Conservation (phyloP, 2,113 vertebrate genomes). For the Oxyura jamaicensis region DNA sequence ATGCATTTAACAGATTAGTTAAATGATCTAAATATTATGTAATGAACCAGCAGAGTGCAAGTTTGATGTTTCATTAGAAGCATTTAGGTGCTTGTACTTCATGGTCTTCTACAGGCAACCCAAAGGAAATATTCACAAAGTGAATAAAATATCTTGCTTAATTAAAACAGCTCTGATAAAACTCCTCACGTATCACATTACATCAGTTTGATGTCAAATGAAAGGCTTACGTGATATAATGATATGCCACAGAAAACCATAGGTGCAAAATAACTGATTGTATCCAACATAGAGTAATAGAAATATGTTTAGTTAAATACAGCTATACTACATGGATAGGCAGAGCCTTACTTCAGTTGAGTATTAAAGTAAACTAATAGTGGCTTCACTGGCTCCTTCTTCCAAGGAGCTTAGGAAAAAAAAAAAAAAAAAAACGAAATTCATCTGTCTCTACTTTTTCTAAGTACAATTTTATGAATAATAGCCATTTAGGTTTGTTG, state of each 20-base stretch:
- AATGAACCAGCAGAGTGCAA: slow-evolving; percentile 18
- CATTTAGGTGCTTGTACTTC: background rate
- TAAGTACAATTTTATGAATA: slow-evolving; percentile 9
- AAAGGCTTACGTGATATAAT: background rate
- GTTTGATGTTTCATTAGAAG: background rate
- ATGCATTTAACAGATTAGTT: slow-evolving; percentile 10
- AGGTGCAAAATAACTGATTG: slow-evolving; percentile 8
- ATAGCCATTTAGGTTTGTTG: background rate
- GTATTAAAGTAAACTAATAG: slow-evolving; percentile 23
- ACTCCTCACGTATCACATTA: background rate
- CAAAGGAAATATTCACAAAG: background rate
- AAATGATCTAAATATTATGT: slow-evolving; percentile 29
- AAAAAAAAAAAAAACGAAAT: background rate
- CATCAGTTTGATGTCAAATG: slow-evolving; percentile 21
- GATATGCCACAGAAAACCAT: background rate
- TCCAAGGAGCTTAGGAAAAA: slow-evolving; percentile 30
- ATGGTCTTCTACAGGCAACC: background rate
- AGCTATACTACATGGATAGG: background rate
- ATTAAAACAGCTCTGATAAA: slow-evolving; percentile 3
- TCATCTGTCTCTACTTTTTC: slow-evolving; percentile 14
- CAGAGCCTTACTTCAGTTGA: slow-evolving; percentile 21
- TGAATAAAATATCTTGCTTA: background rate
- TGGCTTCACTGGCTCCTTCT: slow-evolving; percentile 42
- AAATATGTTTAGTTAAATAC: background rate
- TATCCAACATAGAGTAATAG: background rate